Conservation (phyloP, 2,888 invertebrate genomes). For the Drosophila demipolita region DNA sequence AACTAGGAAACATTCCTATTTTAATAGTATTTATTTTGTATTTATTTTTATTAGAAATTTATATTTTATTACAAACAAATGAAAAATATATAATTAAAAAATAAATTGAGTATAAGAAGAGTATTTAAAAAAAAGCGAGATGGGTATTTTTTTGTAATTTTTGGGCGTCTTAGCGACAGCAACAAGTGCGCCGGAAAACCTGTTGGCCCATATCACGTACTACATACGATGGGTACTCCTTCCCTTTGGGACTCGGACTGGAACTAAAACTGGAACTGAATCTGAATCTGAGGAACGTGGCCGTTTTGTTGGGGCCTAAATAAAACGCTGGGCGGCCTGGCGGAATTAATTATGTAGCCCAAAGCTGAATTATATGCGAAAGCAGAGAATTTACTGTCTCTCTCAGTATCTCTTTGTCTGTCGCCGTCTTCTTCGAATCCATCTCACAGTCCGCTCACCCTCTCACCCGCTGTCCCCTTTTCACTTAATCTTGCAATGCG, state of each 20-base stretch:
- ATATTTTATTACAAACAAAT: not conserved
- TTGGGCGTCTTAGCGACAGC: constrained; percentile 62
- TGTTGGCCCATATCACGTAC: constrained; percentile 82
- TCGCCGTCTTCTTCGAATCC: constrained; percentile 19
- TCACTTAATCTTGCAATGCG: constrained; percentile 70
- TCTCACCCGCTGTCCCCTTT: constrained; percentile 53
- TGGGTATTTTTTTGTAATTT: constrained; percentile 9
- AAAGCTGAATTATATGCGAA: constrained; percentile 82
- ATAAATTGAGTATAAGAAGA: not conserved
- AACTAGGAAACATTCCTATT: not conserved
- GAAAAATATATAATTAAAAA: not conserved
- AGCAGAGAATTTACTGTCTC: constrained; percentile 56
- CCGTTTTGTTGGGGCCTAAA: constrained; percentile 26
- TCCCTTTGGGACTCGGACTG: constrained; percentile 39
- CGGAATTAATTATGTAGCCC: constrained; percentile 82
- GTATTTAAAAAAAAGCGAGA: not conserved
- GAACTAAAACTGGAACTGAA: constrained; percentile 19
- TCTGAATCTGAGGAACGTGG: not conserved
- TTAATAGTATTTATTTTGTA: not conserved
- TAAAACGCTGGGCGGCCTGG: constrained; percentile 74
- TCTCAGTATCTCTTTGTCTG: not conserved
- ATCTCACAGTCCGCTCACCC: constrained; percentile 9
- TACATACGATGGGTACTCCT: constrained; percentile 36
- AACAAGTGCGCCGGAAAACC: constrained; percentile 79
- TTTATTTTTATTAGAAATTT: not conserved